Conservation (phyloP, 2,888 invertebrate genomes). For the Oeneis ivallda region DNA sequence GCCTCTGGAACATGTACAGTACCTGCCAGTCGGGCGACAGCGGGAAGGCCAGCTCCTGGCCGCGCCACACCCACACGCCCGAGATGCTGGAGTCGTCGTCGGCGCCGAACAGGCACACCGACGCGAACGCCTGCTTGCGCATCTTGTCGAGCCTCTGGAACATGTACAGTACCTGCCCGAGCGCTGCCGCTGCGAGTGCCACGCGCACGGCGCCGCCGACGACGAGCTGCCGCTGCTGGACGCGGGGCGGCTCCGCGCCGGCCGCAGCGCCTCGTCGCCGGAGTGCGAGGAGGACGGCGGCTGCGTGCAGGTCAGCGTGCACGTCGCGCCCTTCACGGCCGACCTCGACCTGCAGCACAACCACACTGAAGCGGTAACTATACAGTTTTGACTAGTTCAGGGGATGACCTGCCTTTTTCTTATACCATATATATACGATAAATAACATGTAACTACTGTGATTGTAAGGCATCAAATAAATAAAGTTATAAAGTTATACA, state of each 20-base stretch:
- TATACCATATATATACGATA: too few relatives aligned
- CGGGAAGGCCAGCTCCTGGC: too few relatives aligned
- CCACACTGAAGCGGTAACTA: not conserved
- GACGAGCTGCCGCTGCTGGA: conserved; percentile 57
- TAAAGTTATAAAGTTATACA: too few relatives aligned
- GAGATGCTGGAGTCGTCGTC: too few relatives aligned
- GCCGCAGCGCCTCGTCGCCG: conserved; percentile 53
- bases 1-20: too few relatives aligned
- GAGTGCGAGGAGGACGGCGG: conserved; percentile 78
- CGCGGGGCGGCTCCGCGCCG: conserved; percentile 45
- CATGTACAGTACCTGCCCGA: conserved; percentile 91
- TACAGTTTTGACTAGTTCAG: too few relatives aligned
- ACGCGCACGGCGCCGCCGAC: conserved; percentile 77
- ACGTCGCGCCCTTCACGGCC: conserved; percentile 67
- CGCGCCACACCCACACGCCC: too few relatives aligned
- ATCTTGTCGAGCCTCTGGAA: too few relatives aligned
- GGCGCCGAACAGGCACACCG: conserved; percentile 90
- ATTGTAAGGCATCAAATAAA: too few relatives aligned
- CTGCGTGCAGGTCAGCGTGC: conserved; percentile 40
- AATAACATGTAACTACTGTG: too few relatives aligned
- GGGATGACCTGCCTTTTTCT: too few relatives aligned
- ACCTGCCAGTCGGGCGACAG: too few relatives aligned
- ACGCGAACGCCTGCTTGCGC: conserved; percentile 84
- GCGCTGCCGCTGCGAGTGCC: conserved; percentile 93
- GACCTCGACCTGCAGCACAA: conserved; percentile 75